phyloP scores from a whole-genome alignment of 2,797 vertebrate species.

The Threskiornis aethiopicus region DNA sequence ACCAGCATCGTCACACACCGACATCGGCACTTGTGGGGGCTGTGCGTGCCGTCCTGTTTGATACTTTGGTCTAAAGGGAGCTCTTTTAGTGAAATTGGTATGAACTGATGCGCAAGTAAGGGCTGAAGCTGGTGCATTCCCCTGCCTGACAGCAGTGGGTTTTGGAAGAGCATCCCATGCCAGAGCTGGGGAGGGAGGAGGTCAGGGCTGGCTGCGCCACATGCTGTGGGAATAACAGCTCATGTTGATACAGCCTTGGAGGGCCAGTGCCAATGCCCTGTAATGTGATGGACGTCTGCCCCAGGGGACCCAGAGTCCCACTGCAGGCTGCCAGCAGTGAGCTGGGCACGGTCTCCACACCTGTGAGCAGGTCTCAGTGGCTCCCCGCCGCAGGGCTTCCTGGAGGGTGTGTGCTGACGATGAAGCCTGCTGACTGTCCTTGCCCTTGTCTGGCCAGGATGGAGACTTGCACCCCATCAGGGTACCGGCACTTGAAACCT shows the following conservation, averaged over 20 bases:
- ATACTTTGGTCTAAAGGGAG: neutral
- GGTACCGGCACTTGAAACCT: neutral
- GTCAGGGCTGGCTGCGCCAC: neutral
- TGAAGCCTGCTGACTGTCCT: neutral
- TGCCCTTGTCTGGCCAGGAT: neutral
- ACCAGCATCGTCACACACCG: neutral
- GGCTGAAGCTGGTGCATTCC: neutral
- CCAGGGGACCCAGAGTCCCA: neutral
- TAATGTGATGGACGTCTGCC: neutral
- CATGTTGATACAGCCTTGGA: neutral
- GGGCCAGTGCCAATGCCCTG: neutral
- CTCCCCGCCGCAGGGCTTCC: fast-evolving
- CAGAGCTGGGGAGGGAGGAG: neutral
- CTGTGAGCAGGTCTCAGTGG: neutral
- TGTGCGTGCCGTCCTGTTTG: fast-evolving
- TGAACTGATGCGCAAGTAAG: neutral
- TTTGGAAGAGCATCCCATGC: neutral
- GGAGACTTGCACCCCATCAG: neutral
- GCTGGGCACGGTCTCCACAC: neutral
- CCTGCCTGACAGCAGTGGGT: neutral
- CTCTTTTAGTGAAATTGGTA: neutral
- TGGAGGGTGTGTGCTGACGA: fast-evolving
- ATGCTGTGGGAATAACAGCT: neutral
- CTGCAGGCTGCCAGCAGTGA: neutral
- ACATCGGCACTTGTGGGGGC: fast-evolving